Percentiles rank a stretch among this genome's conserved stretches.
These are phyloP conservation scores for Drosophila pseudoobscura DNA, from an alignment of 1,140 invertebrate genomes.

Conservation along the genomic window DNA sequence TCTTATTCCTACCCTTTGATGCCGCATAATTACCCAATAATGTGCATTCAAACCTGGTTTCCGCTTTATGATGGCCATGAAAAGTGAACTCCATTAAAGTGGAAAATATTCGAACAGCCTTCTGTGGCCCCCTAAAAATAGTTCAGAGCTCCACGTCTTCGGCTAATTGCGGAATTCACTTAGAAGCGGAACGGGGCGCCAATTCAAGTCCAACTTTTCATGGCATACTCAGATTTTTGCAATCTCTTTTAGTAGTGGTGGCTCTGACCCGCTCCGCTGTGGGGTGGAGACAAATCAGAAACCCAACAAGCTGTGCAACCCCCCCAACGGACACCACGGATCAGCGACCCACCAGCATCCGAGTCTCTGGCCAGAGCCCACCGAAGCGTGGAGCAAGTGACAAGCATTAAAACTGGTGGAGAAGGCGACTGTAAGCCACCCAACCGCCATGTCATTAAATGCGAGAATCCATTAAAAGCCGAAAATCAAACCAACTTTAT, in stretches of 20 bases:
- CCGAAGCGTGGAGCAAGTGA: slow-evolving; percentile 49
- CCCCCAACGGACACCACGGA: slow-evolving; percentile 3
- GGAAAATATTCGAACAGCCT: not conserved
- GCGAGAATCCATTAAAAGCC: slow-evolving; percentile 77
- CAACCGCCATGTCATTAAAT: slow-evolving; percentile 71
- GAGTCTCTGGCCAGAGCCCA: slow-evolving; percentile 41
- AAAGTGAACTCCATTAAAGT: slow-evolving; percentile 2
- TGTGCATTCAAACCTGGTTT: slow-evolving; percentile 59
- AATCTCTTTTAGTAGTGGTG: not conserved
- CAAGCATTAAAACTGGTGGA: not conserved
- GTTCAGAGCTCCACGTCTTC: slow-evolving; percentile 13
- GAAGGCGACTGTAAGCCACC: slow-evolving; percentile 14
- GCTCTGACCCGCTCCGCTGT: no score
- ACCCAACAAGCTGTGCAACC: slow-evolving; percentile 72
- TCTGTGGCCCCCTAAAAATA: slow-evolving; percentile 7
- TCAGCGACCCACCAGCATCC: no score
- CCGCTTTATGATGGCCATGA: slow-evolving; percentile 28
- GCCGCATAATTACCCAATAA: slow-evolving; percentile 77
- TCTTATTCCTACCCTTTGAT: slow-evolving; percentile 33
- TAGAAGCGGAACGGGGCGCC: not conserved
- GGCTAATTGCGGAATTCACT: slow-evolving; percentile 39
- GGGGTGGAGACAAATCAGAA: slow-evolving; percentile 57
- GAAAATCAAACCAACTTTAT: slow-evolving; percentile 82
- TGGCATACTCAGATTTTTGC: not conserved
- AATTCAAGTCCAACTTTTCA: slow-evolving; percentile 11